phyloP scores from a whole-genome alignment of 1,140 invertebrate genomes.

The Aphelenchoides besseyi region DNA sequence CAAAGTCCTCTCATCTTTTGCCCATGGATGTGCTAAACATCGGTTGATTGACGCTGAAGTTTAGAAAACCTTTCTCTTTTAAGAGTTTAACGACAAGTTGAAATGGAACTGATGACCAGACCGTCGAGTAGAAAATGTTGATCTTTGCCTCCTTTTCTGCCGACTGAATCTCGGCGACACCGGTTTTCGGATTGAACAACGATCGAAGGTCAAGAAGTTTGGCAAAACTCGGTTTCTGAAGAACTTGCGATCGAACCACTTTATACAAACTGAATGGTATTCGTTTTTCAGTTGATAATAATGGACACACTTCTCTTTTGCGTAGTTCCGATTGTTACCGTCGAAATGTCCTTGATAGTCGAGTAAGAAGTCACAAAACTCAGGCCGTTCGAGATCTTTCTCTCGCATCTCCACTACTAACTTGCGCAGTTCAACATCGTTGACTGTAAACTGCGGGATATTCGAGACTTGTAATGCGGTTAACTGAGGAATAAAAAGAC shows the following conservation, averaged over 20 bases:
- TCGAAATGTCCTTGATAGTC: slow-evolving; percentile 2
- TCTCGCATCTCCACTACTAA: slow-evolving; percentile 6
- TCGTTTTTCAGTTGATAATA: not conserved
- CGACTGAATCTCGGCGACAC: not conserved
- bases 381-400: not conserved
- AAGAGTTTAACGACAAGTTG: not conserved
- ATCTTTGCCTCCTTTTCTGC: not conserved
- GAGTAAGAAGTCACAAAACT: slow-evolving; percentile 7
- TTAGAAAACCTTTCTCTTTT: not conserved
- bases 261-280: not conserved
- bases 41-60: not conserved
- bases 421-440: not conserved
- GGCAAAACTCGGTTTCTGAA: not conserved
- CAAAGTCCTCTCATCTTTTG: slow-evolving; percentile 1
- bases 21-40: slow-evolving; percentile 10
- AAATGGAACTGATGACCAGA: not conserved
- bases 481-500: too few relatives aligned
- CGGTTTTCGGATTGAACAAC: not conserved
- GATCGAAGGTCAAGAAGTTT: not conserved
- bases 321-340: too few relatives aligned
- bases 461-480: not conserved
- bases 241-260: not conserved
- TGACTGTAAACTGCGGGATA: not conserved
- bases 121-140: not conserved
- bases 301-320: not conserved